A percentile compares a stretch with the other conserved stretches of the same genome.
phyloP scores from a whole-genome alignment of 2,797 vertebrate genomes.

The Orestias chungarensis region DNA sequence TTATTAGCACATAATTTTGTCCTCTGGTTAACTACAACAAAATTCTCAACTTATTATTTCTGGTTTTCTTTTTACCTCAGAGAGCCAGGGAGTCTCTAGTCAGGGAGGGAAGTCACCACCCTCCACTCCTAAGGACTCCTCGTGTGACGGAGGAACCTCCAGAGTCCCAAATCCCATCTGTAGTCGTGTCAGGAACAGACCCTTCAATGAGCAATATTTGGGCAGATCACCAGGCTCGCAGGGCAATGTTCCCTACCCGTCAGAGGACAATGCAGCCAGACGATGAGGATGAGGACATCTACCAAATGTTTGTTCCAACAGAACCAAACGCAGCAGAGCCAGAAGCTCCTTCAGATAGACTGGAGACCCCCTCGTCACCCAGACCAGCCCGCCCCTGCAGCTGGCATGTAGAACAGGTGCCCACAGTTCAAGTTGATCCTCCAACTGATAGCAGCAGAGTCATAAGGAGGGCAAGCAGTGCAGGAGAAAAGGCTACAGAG shows the following conservation, averaged over 20 bases:
- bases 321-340: constrained; percentile 77
- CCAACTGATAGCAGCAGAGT: constrained; percentile 74
- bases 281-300: constrained; percentile 92
- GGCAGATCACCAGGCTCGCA: constrained; percentile 91
- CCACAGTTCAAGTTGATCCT: constrained; percentile 69
- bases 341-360: constrained; percentile 64
- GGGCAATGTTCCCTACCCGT: constrained; percentile 91
- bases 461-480: constrained; percentile 91
- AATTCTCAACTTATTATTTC: background rate
- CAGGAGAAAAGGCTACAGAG: constrained; percentile 85
- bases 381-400: constrained; percentile 88
- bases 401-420: constrained; percentile 89
- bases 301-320: constrained; percentile 94
- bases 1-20: background rate
- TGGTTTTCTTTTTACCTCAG: constrained; percentile 68
- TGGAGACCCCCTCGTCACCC: constrained; percentile 72
- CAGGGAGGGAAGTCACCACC: constrained; percentile 80
- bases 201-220: constrained; percentile 87
- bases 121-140: constrained; percentile 74
- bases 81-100: constrained; percentile 85
- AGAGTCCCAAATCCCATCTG: constrained; percentile 66
- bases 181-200: constrained; percentile 80
- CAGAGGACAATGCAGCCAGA: constrained; percentile 86
- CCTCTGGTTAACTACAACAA: background rate
- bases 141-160: constrained; percentile 77